Base-by-base conservation (phyloP, 1,140 invertebrate species). In the Zophobas atratus region DNA sequence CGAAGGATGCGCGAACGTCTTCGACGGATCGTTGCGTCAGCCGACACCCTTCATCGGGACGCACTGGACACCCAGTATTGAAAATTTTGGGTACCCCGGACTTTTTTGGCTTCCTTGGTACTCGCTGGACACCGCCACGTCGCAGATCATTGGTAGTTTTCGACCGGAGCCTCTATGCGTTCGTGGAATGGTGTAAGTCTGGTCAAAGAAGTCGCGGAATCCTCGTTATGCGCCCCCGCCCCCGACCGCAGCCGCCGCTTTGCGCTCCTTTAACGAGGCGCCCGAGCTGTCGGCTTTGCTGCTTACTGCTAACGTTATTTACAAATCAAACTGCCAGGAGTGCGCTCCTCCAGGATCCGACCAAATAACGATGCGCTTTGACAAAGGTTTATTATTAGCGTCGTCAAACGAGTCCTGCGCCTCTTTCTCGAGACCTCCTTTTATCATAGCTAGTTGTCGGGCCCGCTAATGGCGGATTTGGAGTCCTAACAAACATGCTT, bases 381-480 rank as follows among this genome's bases (percentile, higher is more conserved):
- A 79, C 77, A 79, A 79, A 79, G 77, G 55, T 79, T 76, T 79
- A 79, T 79, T 79, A 79, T 79, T 79, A 75, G 77, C 77, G 57
- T 79, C 77, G 51, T 79, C 77, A 79, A 76, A 76, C 73, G 56
- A 74, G 75, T 71, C 43, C 63, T 74, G 34, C 57, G 43, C n/a
- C 39, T 73, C 70, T 53, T 74, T 48, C 74, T 63, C 51, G 71
- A 55, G 38, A 73, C 71, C 34, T 75, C 71, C 43, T 72, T 79
- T 76, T 76, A 70, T 79, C 55, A 76, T 70, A 70, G 72, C 60
- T 75, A 70, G 72, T 74, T 76, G 74, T 60, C 74, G 49, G 34
- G 34, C 75, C 63, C 73, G 72, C 77, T 79, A 79, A 79, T 76
- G 74, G 77, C 41, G 72, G 77, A 79, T 79, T 79, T 79, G 41